Evolutionary conservation across 2,888 invertebrate species (phyloP), one percentile per base, ranked within the genome.

Genomic region (Macrophya alboannulata): DNA sequence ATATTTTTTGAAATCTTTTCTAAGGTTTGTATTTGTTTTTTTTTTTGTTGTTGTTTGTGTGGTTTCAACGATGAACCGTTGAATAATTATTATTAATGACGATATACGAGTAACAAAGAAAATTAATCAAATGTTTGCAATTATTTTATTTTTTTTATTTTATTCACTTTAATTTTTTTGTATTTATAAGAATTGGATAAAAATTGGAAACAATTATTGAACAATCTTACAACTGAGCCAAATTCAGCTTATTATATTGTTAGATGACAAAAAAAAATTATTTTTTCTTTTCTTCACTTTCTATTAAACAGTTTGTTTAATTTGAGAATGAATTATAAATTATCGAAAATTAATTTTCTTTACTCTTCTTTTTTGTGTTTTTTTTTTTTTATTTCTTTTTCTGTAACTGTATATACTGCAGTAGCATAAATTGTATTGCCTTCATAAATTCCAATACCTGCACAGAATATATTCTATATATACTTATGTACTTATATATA

Each of bases 271-370:
- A n/a, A 21, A 62, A 71, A 71, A 79, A 86, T 84, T 84, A 48
- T 65, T 55, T 71, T 71, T 25, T 82, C 17, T 81, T 40, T 51
- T 45, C 85, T 74, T 71, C 85, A 51, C 79, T 65, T 79, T 62
- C 48, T 45, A 51, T 55, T 25, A 86, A 31, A 31, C 31, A 1
- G 31, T 31, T 31, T 31, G 31, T 31, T 31, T 31, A 1, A 31
- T 31, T 31, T 31, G 3, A 77, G 82, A 77, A 81, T 55, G 59
- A 62, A 85, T 82, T 87, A 87, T 82, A 85, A 86, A 86, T 87
- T 48, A 77, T 86, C 79, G 68, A 83, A 62, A 25, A 62, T 62
- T 25, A 25, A 62, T 62, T 62, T 25, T 25, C 62, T 62, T 10
- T 25, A 31, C 31, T 31, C 31, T 31, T 31, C 31, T 25, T 68